These are phyloP conservation scores for Thaumatotibia leucotreta DNA, from an alignment of 1,140 invertebrate genomes.

Conservation along the genomic window DNA sequence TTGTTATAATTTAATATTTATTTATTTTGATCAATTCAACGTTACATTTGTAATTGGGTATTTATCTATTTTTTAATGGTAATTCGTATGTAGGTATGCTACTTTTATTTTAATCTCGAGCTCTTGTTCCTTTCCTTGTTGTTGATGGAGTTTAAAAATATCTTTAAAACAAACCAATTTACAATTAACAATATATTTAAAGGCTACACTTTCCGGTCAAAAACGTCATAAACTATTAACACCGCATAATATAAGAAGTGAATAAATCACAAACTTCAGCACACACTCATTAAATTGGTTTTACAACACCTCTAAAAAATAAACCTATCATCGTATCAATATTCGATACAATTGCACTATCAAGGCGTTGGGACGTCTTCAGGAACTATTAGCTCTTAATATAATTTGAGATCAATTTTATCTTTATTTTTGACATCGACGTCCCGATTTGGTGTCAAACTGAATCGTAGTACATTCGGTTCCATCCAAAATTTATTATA, in stretches of 20 bases:
- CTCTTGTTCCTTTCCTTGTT: no score
- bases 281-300: background rate
- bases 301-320: background rate
- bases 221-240: background rate
- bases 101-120: no score
- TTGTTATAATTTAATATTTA: background rate
- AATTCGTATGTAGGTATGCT: no score
- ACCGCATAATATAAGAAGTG: background rate
- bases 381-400: conserved; percentile 64
- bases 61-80: no score
- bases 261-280: background rate
- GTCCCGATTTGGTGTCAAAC: conserved; percentile 53
- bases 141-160: no score
- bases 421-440: conserved; percentile 44
- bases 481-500: background rate
- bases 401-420: conserved; percentile 68
- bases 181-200: no score
- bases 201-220: background rate
- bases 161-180: no score
- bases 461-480: background rate
- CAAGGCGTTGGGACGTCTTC: conserved; percentile 46
- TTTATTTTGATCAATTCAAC: no score
- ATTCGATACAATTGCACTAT: conserved; percentile 36
- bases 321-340: background rate
- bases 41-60: no score